Base-by-base conservation (phyloP, 2,888 invertebrate species). In the Acrobasis suavella region DNA sequence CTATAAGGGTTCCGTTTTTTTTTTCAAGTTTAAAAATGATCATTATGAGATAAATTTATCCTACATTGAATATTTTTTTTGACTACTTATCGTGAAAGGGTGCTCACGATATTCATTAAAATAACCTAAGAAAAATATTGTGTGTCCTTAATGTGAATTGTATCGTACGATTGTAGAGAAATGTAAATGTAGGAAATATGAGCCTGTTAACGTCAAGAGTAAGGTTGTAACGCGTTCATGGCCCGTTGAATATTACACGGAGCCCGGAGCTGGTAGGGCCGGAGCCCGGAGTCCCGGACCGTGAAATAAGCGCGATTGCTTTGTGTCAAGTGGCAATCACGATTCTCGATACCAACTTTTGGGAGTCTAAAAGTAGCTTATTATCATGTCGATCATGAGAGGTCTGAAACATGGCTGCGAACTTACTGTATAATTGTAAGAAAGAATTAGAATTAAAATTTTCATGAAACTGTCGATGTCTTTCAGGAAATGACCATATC, bases 261-360 rank as follows among this genome's bases (percentile, higher is more conserved):
- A 75, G 69, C 70, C 67, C 67, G 68, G 70, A 66, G 67, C 66
- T 70, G 69, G 65, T 65, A 69, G 72, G 70, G 67, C 63, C 65
- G 65, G 69, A 62, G 74, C 69, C 67, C 65, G 65, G 69, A 62
- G 74, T 69, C 67, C 68, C 70, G 71, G 69, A 72, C 76, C 78
- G 75, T 82, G 74, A 85, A 86, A 82, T 81, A 76, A 76, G 71
- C 72, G 68, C 72, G 66, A 82, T 81, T 79, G 76, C 78, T 79
- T 80, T 82, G 74, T 77, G 75, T 75, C 73, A 76, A 80, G 74
- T 77, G 74, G 76, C 72, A 77, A 79, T 80, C 74, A 71, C 69
- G 9, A 39, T 39, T 39, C 39, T 3, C 42, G 46, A 46, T 2
- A 46, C 46, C 2, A 14, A 14, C 14, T n/a, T 3, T 12, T 42